Evolutionary conservation across 2,797 vertebrate genomes (phyloP).

Genomic region (Anabacerthia variegaticeps): DNA sequence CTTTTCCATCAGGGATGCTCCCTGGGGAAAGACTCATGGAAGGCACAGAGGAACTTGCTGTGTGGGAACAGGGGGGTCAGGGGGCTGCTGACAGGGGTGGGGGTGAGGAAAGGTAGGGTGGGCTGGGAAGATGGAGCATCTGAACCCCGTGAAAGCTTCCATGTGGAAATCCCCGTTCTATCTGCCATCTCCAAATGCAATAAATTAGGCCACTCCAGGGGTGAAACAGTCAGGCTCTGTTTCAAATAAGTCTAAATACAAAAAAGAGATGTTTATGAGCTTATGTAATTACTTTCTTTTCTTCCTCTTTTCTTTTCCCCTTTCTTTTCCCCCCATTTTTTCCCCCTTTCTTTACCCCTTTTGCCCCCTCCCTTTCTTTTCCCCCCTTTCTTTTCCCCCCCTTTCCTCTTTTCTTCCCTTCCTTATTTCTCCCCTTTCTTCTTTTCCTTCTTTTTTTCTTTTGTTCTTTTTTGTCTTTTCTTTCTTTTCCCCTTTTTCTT

Average conservation of each 20-base stretch:
- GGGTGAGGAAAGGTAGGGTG: no score
- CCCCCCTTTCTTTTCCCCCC: fast-evolving
- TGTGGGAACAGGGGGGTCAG: fast-evolving
- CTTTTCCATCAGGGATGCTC: not conserved
- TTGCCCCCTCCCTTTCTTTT: not conserved
- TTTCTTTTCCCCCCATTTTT: fast-evolving
- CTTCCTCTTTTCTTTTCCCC: not conserved
- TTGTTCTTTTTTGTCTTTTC: no score
- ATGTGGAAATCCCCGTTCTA: not conserved
- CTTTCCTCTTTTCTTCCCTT: no score
- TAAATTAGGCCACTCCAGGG: not conserved
- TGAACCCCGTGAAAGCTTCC: not conserved
- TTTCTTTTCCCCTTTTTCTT: not conserved
- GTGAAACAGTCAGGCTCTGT: not conserved
- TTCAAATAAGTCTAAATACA: not conserved
- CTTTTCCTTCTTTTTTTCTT: not conserved
- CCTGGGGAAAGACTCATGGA: not conserved
- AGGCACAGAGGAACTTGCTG: not conserved
- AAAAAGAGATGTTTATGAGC: not conserved
- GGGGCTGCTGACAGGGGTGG: not conserved
- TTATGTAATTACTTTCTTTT: not conserved
- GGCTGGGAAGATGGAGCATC: not conserved
- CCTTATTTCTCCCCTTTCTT: not conserved
- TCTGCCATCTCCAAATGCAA: not conserved
- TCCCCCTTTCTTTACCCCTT: no score